These are phyloP conservation scores for Numenius phaeopus DNA, from an alignment of 2,797 vertebrate genomes.

Conservation along the genomic window DNA sequence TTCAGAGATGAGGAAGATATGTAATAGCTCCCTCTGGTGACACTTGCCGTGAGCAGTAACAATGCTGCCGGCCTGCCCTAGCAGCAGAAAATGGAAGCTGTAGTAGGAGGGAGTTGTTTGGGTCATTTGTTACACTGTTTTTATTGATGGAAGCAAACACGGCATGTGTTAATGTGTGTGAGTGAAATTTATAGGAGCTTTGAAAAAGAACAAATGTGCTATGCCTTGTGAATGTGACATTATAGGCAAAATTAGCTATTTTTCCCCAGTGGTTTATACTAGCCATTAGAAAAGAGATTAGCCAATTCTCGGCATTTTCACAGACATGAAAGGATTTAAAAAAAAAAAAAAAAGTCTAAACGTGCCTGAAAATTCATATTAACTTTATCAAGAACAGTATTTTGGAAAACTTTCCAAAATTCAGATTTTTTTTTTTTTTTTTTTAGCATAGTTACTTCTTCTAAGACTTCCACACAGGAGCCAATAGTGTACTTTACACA, in stretches of 20 bases:
- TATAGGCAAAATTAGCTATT: neutral
- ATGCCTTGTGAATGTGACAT: neutral
- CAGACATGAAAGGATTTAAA: neutral
- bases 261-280: neutral
- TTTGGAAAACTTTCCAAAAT: neutral
- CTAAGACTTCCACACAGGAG: neutral
- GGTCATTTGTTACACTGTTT: neutral
- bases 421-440: neutral
- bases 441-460: neutral
- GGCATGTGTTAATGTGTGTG: neutral
- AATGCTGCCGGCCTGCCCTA: neutral
- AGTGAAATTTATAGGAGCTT: neutral
- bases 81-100: neutral
- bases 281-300: neutral
- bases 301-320: neutral
- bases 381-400: neutral
- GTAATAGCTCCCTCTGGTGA: neutral
- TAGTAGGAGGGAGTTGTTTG: fast-evolving
- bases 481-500: neutral
- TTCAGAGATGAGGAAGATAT: neutral
- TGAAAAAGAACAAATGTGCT: neutral
- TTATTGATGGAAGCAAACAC: neutral
- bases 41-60: neutral
- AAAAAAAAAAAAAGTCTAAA: neutral
- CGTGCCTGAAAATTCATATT: neutral